These are phyloP conservation scores for Pristionchus japonicus DNA, from an alignment of 2,888 invertebrate species.

Conservation along the genomic window DNA sequence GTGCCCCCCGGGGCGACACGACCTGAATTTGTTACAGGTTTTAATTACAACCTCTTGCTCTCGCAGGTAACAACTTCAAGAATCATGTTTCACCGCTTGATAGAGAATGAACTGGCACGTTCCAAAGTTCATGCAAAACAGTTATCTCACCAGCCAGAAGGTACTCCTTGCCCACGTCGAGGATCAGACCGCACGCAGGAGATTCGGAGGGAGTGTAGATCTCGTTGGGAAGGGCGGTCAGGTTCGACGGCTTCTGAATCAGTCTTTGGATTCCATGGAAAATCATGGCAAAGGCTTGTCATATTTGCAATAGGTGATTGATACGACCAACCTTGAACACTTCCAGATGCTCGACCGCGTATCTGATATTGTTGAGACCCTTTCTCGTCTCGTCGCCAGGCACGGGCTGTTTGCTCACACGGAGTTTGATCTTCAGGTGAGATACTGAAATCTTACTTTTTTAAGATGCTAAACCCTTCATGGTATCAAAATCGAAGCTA, in stretches of 20 bases:
- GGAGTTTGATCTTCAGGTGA: slow-evolving; percentile 64
- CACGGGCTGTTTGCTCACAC: slow-evolving; percentile 64
- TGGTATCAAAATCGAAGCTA: too few relatives aligned
- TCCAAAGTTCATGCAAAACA: background rate
- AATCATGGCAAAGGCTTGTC: background rate
- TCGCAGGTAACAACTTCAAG: too few relatives aligned
- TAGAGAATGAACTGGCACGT: too few relatives aligned
- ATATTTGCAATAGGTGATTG: background rate
- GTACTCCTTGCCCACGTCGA: slow-evolving; percentile 70
- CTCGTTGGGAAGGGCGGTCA: slow-evolving; percentile 62
- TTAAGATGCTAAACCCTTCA: too few relatives aligned
- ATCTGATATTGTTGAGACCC: slow-evolving; percentile 67
- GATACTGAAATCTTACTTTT: slow-evolving; percentile 58
- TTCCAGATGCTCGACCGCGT: slow-evolving; percentile 67
- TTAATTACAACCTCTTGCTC: too few relatives aligned
- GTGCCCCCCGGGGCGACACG: slow-evolving; percentile 57
- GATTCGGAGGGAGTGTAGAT: slow-evolving; percentile 71
- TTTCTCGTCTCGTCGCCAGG: slow-evolving; percentile 59
- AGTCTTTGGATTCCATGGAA: too few relatives aligned
- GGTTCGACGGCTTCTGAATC: slow-evolving; percentile 61
- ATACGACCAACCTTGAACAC: slow-evolving; percentile 63
- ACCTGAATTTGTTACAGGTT: too few relatives aligned
- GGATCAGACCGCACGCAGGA: slow-evolving; percentile 69
- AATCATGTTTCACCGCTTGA: background rate
- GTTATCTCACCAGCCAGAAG: slow-evolving; percentile 63